These are phyloP conservation scores for Microplitis mediator DNA, from an alignment of 1,140 invertebrate genomes.

Conservation along the genomic window DNA sequence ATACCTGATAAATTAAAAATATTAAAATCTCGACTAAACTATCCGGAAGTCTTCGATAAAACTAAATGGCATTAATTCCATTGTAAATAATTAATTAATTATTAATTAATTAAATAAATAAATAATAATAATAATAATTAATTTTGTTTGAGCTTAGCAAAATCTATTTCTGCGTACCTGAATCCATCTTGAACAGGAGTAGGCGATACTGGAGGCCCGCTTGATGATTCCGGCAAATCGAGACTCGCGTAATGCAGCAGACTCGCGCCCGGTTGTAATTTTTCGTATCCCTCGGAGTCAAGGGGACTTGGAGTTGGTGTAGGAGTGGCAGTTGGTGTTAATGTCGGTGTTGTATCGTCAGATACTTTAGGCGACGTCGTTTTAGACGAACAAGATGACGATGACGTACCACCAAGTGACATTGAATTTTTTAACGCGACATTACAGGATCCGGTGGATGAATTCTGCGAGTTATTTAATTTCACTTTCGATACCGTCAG, in stretches of 20 bases:
- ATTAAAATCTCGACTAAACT: no score
- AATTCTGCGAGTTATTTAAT: conserved; percentile 46
- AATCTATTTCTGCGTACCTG: conserved; percentile 76
- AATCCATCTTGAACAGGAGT: conserved; percentile 60
- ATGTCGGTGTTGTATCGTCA: conserved; percentile 56
- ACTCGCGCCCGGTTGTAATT: conserved; percentile 48
- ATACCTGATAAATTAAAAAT: no score
- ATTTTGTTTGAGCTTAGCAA: conserved; percentile 65
- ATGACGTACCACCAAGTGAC: no score
- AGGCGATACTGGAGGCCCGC: conserved; percentile 53
- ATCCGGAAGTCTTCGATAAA: no score
- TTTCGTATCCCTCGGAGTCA: conserved; percentile 51
- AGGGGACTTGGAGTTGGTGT: conserved; percentile 48
- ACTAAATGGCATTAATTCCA: no score
- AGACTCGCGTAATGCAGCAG: conserved; percentile 72
- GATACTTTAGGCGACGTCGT: conserved; percentile 47
- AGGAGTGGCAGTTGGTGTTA: conserved; percentile 47
- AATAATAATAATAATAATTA: conserved; percentile 30
- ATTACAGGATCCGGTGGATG: conserved; percentile 47
- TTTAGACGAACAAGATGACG: conserved; percentile 28
- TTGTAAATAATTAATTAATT: no score
- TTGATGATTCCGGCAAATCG: conserved; percentile 64
- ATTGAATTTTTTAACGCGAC: conserved; percentile 47
- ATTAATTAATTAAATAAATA: no score
- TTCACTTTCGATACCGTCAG: conserved; percentile 24